phyloP scores from a whole-genome alignment of 2,888 invertebrate species.

The Raillietiella orientalis region DNA sequence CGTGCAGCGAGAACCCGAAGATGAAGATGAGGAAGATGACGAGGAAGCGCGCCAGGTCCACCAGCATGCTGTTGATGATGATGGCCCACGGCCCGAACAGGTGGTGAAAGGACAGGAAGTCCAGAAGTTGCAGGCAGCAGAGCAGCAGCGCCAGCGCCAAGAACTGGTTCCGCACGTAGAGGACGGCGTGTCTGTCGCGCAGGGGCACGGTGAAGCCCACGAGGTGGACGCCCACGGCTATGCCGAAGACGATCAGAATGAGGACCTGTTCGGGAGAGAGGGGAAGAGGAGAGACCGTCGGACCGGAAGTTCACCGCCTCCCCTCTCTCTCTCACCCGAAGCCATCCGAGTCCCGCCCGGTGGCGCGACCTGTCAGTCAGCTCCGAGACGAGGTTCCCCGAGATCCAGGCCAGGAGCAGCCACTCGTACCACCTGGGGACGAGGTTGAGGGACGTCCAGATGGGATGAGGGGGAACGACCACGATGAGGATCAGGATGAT shows the following conservation, averaged over 20 bases:
- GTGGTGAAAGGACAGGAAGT: conserved; percentile 94
- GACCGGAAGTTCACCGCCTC: too few relatives aligned
- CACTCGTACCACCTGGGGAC: conserved; percentile 88
- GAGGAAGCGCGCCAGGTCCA: conserved; percentile 71
- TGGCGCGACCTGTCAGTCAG: conserved; percentile 93
- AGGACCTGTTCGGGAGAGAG: too few relatives aligned
- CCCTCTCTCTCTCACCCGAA: too few relatives aligned
- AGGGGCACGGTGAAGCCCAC: conserved; percentile 31
- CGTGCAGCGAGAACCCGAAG: conserved; percentile 90
- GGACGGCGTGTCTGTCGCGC: conserved; percentile 34
- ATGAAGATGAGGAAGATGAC: conserved; percentile 94
- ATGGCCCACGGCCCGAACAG: conserved; percentile 99
- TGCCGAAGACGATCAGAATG: conserved; percentile 30
- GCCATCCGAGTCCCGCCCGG: conserved; percentile 77
- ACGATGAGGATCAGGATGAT: conserved; percentile 50
- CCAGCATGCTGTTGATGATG: conserved; percentile 45
- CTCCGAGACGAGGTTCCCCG: conserved; percentile 76
- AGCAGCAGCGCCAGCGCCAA: conserved; percentile 78
- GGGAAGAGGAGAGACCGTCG: too few relatives aligned
- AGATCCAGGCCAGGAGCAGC: conserved; percentile 73
- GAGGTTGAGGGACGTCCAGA: conserved; percentile 15
- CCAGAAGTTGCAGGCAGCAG: conserved; percentile 87
- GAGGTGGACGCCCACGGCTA: conserved; percentile 64
- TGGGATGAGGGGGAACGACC: conserved; percentile 4
- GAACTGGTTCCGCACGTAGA: conserved; percentile 87